A percentile compares a stretch with the other conserved stretches of the same genome.
phyloP scores from a whole-genome alignment of 2,113 vertebrate genomes.

The Heterotis niloticus region DNA sequence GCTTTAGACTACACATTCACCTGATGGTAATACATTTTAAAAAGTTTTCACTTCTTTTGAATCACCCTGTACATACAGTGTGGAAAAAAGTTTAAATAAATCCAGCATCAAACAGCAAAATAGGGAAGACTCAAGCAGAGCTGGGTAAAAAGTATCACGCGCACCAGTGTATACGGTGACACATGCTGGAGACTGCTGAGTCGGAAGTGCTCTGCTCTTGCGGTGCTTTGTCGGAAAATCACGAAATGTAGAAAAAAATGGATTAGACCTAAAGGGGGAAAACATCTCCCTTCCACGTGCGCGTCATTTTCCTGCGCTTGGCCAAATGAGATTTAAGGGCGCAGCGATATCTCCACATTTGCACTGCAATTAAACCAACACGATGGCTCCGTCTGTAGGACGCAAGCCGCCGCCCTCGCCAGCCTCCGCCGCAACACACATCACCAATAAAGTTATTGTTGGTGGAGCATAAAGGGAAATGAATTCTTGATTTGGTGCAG shows the following conservation, averaged over 20 bases:
- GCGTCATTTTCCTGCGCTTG: background rate
- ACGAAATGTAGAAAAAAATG: background rate
- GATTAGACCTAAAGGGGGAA: background rate
- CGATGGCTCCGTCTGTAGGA: background rate
- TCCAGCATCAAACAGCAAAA: too few species aligned
- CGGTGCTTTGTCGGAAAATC: background rate
- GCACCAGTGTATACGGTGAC: too few species aligned
- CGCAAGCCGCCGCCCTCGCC: background rate
- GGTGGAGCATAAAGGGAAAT: constrained; percentile 28
- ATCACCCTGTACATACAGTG: too few species aligned
- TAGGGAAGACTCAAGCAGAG: too few species aligned
- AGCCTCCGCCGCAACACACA: constrained; percentile 9
- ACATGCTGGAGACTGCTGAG: background rate
- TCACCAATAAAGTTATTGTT: constrained; percentile 27
- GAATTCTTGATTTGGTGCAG: constrained; percentile 39
- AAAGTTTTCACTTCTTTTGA: too few species aligned
- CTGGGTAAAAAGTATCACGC: too few species aligned
- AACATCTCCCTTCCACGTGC: background rate
- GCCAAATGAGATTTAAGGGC: background rate
- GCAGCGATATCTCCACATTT: background rate
- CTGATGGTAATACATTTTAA: too few species aligned
- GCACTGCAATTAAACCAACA: constrained; percentile 13
- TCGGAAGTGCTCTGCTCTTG: background rate
- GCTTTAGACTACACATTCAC: too few species aligned
- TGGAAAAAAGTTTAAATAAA: too few species aligned